A percentile compares a stretch with the other conserved stretches of the same genome.
Conservation (phyloP, 2,888 invertebrate genomes). For the Esperia sulphurella region DNA sequence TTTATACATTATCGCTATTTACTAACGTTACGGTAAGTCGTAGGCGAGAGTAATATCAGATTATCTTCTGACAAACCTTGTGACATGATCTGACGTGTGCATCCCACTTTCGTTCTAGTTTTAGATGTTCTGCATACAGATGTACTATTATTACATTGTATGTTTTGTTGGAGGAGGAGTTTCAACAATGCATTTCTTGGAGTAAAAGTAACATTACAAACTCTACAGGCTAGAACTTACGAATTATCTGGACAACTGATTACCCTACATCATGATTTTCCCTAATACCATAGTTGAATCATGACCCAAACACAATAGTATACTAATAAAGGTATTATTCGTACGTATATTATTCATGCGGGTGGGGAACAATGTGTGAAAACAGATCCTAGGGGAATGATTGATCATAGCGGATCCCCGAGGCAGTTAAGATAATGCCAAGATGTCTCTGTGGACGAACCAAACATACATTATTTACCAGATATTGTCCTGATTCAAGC, state of each 20-base stretch:
- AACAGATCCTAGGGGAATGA: slow-evolving; percentile 30
- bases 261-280: slow-evolving; percentile 20
- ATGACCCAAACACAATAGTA: slow-evolving; percentile 24
- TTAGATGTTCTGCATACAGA: too few species aligned
- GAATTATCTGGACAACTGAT: too few species aligned
- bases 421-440: slow-evolving; percentile 34
- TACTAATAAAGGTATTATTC: slow-evolving; percentile 11
- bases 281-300: slow-evolving; percentile 27
- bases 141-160: too few species aligned
- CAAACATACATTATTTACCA: slow-evolving; percentile 12
- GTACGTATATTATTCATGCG: slow-evolving; percentile 41
- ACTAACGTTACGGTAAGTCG: too few species aligned
- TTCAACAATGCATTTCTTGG: too few species aligned
- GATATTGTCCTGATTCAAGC: neutral
- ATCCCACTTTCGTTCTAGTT: too few species aligned
- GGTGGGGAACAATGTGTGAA: slow-evolving; percentile 25
- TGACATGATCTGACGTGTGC: too few species aligned
- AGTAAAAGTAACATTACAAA: too few species aligned
- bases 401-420: slow-evolving; percentile 39
- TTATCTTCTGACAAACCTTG: too few species aligned
- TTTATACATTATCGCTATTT: neutral
- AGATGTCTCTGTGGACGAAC: slow-evolving; percentile 22
- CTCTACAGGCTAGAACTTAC: too few species aligned
- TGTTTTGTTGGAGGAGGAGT: too few species aligned
- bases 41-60: too few species aligned